Evolutionary conservation across 1,140 invertebrate species (phyloP).

Genomic region (Sycophila sp.): DNA sequence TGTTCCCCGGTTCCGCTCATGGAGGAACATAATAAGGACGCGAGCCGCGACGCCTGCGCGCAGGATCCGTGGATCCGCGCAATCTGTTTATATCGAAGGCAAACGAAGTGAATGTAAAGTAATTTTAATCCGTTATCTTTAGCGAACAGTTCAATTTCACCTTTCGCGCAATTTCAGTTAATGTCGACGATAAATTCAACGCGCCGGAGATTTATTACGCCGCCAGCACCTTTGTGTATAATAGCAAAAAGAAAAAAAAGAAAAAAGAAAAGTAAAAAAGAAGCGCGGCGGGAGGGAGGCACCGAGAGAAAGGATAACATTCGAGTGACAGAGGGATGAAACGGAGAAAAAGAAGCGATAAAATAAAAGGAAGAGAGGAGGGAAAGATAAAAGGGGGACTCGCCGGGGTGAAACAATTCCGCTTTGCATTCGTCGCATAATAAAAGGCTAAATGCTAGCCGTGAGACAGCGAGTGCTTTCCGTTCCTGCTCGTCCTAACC

Average conservation of each 20-base stretch:
- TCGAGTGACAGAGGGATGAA: too few relatives aligned
- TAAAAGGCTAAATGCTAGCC: conserved; percentile 54
- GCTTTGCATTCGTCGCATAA: conserved; percentile 52
- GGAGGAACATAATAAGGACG: background rate
- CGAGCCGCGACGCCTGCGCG: too few relatives aligned
- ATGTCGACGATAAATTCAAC: conserved; percentile 17
- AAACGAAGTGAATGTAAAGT: background rate
- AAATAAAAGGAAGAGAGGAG: conserved; percentile 17
- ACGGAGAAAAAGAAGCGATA: background rate
- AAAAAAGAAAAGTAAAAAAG: conserved; percentile 40
- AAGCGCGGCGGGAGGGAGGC: too few relatives aligned
- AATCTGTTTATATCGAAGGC: too few relatives aligned
- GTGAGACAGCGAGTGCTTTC: conserved; percentile 39
- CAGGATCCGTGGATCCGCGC: too few relatives aligned
- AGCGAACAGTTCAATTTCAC: background rate
- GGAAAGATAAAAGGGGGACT: conserved; percentile 38
- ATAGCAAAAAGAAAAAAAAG: conserved; percentile 37
- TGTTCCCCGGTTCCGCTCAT: background rate
- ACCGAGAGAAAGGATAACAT: too few relatives aligned
- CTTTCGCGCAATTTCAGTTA: conserved; percentile 1
- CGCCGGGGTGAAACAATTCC: conserved; percentile 48
- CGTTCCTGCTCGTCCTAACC: conserved; percentile 4
- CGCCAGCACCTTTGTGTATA: background rate
- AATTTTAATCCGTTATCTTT: background rate
- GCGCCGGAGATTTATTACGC: background rate